Evolutionary conservation across 92 coral and sea anemone genomes (phyloP), one percentile per base, ranked within the genome.

Genomic region (Bergia sp.): DNA sequence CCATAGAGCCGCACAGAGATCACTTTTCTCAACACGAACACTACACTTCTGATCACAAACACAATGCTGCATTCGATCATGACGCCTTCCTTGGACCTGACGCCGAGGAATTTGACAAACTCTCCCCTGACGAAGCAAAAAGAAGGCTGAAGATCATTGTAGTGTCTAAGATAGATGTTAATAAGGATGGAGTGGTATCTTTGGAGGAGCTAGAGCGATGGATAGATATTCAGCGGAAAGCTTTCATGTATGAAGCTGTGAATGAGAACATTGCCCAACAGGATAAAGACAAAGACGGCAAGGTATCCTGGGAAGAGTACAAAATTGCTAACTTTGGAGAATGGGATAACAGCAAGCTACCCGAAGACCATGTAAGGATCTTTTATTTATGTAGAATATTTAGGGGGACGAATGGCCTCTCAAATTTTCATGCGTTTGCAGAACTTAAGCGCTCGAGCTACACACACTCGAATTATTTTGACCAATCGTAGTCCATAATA

Each of bases 11-110:
- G 10, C 96, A 96, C 71, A 79, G 88, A 55, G 99, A 97, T 81
- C 92, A 97, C 12, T 92, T 97, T 57, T 96, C 96, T 45, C 90
- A 96, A 58, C 99, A 97, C 91, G 94, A 94, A 7, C 99, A 97
- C 66, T 94, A 73, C 83, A 89, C 92, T 0, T 89, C 94, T 44
- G 84, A 93, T 21, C 92, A 90, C 10, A 83, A 88, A 47, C 99
- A 97, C 85, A 97, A 97, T 55, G 89, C 79, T 7, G 90, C 96
- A 29, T 97, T 90, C 78, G 99, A 97, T 64, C 99, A 97, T 55
- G 99, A 97, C 82, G 99, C 98, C 2, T 97, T 97, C 79, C 94
- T 97, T 1, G 99, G 99, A 9, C 99, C 99, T 0, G 98, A 97
- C 77, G 99, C 99, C 13, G 91, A 91, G 83, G 91, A 97, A 81